Base-by-base conservation (phyloP, 2,113 vertebrate genomes). In the Psammodynastes pulverulentus region DNA sequence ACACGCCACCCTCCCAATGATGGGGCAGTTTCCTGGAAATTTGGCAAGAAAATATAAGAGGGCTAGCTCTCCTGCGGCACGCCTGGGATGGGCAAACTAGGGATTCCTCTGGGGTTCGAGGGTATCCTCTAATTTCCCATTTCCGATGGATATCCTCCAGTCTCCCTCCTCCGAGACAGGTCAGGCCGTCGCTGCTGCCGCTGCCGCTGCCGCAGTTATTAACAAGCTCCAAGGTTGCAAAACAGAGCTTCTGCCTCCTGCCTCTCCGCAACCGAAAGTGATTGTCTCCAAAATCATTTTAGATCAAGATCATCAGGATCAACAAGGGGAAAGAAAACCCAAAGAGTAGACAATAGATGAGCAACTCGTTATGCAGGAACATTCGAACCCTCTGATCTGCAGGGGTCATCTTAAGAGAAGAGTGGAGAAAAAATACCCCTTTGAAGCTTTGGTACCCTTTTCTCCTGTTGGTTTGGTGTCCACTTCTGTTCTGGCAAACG, bases 311-410 rank as follows among this genome's bases (percentile, higher is more conserved):
- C 92, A 94, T 88, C 88, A 96, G 67, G 88, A 95, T 88, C 90
- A 94, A 46, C 54, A 96, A 51, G 13, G 95, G 94, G 48, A 94
- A 93, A n/a, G 94, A 94, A 4, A 95, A 90, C 39, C 93, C 95
- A 53, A 95, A 62, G 13, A 94, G 43, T 54, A 96, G 94, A 87
- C 93, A 93, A 46, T 87, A 94, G 26, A 62, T 26, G 15, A 94
- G 58, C 92, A 94, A 5, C 48, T 48, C 94, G 90, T 91, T 94
- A 53, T 23, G 54, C 72, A 86, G 94, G 4, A 5, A n/a, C 92
- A 94, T 34, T 85, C 79, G 87, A 87, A 58, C 45, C 89, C 43
- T 86, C 17, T 1, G 45, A 67, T 53, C 58, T 29, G 56, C 49
- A 51, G 46, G 43, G 2, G 46, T 43, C 93, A 93, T 92, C 86